Evolutionary conservation across 2,113 vertebrate species (phyloP), one percentile per base, ranked within the genome.

Genomic region (Oreochromis tanganicae): DNA sequence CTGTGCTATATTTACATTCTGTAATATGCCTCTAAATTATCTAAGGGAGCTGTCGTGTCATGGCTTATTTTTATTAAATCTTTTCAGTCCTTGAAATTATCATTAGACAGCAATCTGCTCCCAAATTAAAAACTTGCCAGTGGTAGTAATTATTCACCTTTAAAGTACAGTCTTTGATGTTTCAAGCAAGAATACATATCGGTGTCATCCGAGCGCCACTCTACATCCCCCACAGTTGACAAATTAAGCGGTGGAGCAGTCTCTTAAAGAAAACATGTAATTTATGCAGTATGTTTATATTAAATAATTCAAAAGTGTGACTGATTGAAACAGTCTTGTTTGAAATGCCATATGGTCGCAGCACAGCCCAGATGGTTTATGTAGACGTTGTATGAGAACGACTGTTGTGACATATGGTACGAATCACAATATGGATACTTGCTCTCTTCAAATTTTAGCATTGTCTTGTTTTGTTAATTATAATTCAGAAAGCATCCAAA

Each of bases 321-420:
- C 84, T 88, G 88, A 93, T 83, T 91, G 36, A 92, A 85, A 87
- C 86, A 57, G 88, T 89, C 85, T 87, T 85, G 84, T 93, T 93
- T 88, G 78, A 94, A 90, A 94, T 82, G 66, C 95, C 95, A 96
- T 95, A 95, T 96, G 95, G 91, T 84, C 52, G 7, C 82, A 87
- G 82, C 87, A 61, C 66, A 85, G 46, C 66, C 80, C 94, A 93
- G 93, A 96, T 93, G 91, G 92, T 91, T 94, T 92, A 85, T 91
- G 85, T 81, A 57, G 87, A 86, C 87, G 91, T 63, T 90, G 83
- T 48, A 80, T 56, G 78, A 87, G 85, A 82, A 79, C 41, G 57
- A 87, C 86, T 87, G 78, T 79, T 83, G 11, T 55, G 90, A 94
- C 95, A 95, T 95, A 95, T 96, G 94, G 93, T 88, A 79, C 48